A percentile compares a stretch with the other conserved stretches of the same genome.
These are phyloP conservation scores for Anarsia innoxiella DNA, from an alignment of 2,888 invertebrate genomes.

Conservation along the genomic window DNA sequence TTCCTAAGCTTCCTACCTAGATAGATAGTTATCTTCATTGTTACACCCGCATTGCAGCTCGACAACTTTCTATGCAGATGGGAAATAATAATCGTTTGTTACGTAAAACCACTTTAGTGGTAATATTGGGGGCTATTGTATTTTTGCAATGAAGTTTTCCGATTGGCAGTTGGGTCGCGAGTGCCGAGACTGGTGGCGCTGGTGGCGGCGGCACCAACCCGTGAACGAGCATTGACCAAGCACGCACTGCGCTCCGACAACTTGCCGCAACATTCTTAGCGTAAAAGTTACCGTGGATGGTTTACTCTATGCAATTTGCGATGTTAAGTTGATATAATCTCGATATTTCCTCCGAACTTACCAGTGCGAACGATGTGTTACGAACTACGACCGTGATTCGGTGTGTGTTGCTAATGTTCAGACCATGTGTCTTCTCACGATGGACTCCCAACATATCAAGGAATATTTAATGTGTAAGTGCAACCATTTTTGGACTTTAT, in stretches of 20 bases:
- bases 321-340: conserved; percentile 53
- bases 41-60: conserved; percentile 7
- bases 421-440: conserved; percentile 36
- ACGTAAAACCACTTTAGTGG: not conserved
- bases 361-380: conserved; percentile 51
- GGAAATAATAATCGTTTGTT: conserved; percentile 5
- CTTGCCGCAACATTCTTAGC: conserved; percentile 73
- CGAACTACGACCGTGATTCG: conserved; percentile 47
- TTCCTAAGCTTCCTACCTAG: not conserved
- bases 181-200: conserved; percentile 41
- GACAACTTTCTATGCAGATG: conserved; percentile 2
- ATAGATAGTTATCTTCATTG: not conserved
- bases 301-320: conserved; percentile 74
- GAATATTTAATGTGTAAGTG: conserved; percentile 59
- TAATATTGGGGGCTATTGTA: conserved; percentile 8
- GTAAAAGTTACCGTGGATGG: conserved; percentile 73
- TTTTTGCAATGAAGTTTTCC: conserved; percentile 9
- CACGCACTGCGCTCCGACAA: conserved; percentile 59
- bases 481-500: too few relatives aligned
- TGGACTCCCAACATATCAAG: conserved; percentile 44
- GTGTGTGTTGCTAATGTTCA: conserved; percentile 47
- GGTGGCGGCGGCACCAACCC: conserved; percentile 40
- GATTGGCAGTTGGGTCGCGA: conserved; percentile 15
- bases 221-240: conserved; percentile 67
- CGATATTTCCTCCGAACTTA: conserved; percentile 44